Percentiles rank a stretch among this genome's conserved stretches.
These are phyloP conservation scores for Lepidocyrtoides sp. DNA, from an alignment of 2,888 invertebrate genomes.

Conservation along the genomic window DNA sequence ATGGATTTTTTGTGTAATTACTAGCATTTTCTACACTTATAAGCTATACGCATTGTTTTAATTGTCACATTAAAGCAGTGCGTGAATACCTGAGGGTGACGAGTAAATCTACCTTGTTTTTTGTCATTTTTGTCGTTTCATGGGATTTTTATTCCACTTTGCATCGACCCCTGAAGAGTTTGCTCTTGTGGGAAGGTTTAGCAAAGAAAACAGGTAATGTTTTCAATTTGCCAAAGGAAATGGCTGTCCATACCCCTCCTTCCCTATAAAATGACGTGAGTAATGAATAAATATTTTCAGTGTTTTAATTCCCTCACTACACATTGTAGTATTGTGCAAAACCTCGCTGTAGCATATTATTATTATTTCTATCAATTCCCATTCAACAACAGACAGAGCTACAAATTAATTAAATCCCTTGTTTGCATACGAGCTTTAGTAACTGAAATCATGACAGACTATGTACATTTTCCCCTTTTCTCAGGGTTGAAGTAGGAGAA, in stretches of 20 bases:
- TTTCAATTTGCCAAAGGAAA: no score
- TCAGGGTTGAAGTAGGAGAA: not conserved
- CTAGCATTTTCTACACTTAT: not conserved
- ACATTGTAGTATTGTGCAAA: not conserved
- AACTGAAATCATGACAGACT: slow-evolving; percentile 35
- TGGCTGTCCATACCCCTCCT: no score
- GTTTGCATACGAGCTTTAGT: not conserved
- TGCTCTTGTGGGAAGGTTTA: no score
- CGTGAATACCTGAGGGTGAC: not conserved
- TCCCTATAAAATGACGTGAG: no score
- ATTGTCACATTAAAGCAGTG: not conserved
- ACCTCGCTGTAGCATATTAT: not conserved
- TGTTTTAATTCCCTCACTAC: no score
- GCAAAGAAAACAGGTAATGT: not conserved
- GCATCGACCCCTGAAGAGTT: not conserved
- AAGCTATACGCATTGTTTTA: not conserved
- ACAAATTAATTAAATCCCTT: slow-evolving; percentile 44
- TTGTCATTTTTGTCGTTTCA: slow-evolving; percentile 11
- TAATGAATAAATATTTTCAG: no score
- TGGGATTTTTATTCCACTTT: not conserved
- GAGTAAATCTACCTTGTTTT: no score
- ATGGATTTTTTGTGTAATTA: slow-evolving; percentile 34
- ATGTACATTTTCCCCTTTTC: slow-evolving; percentile 40
- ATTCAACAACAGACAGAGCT: not conserved
- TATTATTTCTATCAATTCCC: not conserved